Evolutionary conservation across 2,888 invertebrate species (phyloP).

Genomic region (Callimorpha dominula): DNA sequence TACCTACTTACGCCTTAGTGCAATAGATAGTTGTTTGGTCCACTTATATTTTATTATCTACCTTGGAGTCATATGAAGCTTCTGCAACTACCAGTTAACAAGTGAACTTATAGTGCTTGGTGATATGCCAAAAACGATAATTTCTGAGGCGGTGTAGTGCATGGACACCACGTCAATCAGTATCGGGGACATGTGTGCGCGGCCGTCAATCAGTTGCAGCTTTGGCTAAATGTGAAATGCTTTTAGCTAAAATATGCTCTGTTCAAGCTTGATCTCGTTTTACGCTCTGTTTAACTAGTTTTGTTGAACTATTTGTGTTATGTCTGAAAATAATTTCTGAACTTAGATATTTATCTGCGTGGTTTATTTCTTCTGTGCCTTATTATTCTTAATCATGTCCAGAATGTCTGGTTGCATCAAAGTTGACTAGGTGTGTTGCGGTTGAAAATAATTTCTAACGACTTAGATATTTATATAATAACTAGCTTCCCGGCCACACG

Average conservation of each 20-base stretch:
- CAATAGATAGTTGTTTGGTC: neutral
- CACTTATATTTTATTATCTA: neutral
- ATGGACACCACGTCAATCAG: constrained; percentile 63
- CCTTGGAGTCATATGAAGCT: constrained; percentile 5
- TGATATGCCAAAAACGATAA: constrained; percentile 69
- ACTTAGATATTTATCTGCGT: neutral
- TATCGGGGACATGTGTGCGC: constrained; percentile 43
- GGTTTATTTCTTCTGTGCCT: neutral
- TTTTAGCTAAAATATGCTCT: constrained; percentile 33
- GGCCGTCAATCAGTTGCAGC: constrained; percentile 54
- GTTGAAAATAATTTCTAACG: neutral
- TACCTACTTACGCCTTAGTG: neutral
- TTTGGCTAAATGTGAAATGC: constrained; percentile 35
- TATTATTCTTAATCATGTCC: neutral
- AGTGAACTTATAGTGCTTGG: constrained; percentile 61
- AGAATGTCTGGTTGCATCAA: neutral
- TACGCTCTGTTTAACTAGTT: constrained; percentile 21
- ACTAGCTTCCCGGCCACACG: too few species aligned
- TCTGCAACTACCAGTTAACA: constrained; percentile 24
- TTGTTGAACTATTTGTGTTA: constrained; percentile 13
- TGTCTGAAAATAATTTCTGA: constrained; percentile 1
- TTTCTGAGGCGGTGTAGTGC: constrained; percentile 66
- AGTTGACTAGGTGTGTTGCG: neutral
- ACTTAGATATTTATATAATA: too few species aligned
- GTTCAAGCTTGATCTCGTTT: constrained; percentile 12